Evolutionary conservation across 2,888 invertebrate genomes (phyloP).

Genomic region (Brachypterus glaber): DNA sequence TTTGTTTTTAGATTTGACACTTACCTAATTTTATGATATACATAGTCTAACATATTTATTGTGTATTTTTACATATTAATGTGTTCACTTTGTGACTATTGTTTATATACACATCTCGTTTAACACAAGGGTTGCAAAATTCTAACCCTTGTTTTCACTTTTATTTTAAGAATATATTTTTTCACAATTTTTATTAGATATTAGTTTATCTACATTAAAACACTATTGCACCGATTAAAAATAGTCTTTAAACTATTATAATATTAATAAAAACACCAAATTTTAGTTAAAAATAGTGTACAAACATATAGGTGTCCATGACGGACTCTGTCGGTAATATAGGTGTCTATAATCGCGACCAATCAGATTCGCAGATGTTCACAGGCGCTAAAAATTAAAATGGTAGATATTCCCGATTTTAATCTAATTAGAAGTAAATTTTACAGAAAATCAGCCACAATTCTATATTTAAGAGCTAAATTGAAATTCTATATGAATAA

Average conservation of each 20-base stretch:
- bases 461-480: too few species aligned
- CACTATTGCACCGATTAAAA: constrained; percentile 17
- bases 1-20: constrained; percentile 25
- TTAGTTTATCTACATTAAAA: constrained; percentile 15
- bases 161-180: constrained; percentile 21
- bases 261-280: constrained; percentile 19
- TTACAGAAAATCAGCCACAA: too few species aligned
- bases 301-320: constrained; percentile 44
- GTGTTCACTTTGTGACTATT: constrained; percentile 25
- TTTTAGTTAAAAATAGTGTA: constrained; percentile 42
- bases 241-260: constrained; percentile 17
- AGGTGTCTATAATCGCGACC: too few species aligned
- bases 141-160: constrained; percentile 40
- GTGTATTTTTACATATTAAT: constrained; percentile 23
- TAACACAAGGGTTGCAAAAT: constrained; percentile 36
- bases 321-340: constrained; percentile 40
- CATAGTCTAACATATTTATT: constrained; percentile 25
- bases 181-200: constrained; percentile 19
- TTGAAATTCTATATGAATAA: too few species aligned
- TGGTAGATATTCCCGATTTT: too few species aligned
- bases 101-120: constrained; percentile 9
- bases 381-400: too few species aligned
- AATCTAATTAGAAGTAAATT: too few species aligned
- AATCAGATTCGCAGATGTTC: too few species aligned
- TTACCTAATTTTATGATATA: constrained; percentile 20